Conservation (phyloP, 2,888 invertebrate genomes). For the Auanema sp. region DNA sequence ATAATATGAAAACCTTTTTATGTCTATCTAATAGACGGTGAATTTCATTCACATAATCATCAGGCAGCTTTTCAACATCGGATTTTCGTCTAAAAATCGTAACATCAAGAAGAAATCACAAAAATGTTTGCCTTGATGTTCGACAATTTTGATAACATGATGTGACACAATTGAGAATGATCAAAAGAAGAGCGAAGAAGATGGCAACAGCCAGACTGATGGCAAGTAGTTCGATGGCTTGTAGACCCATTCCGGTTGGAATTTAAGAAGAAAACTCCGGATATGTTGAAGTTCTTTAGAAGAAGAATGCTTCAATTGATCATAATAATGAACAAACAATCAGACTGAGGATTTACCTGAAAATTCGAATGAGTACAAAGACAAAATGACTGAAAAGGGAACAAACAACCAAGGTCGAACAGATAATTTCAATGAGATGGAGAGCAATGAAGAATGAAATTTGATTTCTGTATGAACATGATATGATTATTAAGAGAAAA, state of each 20-base stretch:
- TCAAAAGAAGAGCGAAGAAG: conserved; percentile 11
- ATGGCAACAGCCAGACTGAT: conserved; percentile 16
- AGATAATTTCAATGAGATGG: too few species aligned
- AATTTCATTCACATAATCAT: conserved; percentile 18
- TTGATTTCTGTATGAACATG: too few species aligned
- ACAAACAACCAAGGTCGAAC: too few species aligned
- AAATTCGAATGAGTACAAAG: too few species aligned
- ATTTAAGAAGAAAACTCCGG: background rate
- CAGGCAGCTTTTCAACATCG: conserved; percentile 17
- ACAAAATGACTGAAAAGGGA: too few species aligned
- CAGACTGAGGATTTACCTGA: too few species aligned
- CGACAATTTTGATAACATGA: conserved; percentile 17
- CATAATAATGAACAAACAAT: too few species aligned
- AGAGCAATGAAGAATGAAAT: too few species aligned
- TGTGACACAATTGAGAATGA: conserved; percentile 15
- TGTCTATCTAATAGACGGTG: conserved; percentile 19
- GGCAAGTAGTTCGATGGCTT: conserved; percentile 21
- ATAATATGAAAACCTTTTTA: conserved; percentile 10
- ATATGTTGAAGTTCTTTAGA: background rate
- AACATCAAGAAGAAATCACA: background rate
- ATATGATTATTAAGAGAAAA: too few species aligned
- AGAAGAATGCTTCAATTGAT: too few species aligned
- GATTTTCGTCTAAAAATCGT: conserved; percentile 6
- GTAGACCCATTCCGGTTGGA: background rate
- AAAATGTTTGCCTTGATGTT: conserved; percentile 3